Conservation (phyloP, 2,888 invertebrate species). For the Hyalella azteca region DNA sequence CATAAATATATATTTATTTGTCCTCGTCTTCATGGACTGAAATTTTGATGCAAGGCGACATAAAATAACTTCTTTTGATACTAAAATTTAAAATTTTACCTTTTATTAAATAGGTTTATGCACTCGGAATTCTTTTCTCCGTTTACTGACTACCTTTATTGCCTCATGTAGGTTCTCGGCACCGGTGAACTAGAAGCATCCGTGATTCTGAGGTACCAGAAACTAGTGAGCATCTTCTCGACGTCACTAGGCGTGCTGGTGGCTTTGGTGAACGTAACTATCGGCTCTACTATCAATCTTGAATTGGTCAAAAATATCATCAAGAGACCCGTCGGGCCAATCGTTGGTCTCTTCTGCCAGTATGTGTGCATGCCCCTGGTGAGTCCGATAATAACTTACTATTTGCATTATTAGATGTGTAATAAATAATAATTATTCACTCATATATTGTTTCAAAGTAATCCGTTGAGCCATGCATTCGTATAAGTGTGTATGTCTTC, state of each 20-base stretch:
- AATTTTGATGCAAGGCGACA: not conserved
- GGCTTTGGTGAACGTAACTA: slow-evolving; percentile 84
- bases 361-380: slow-evolving; percentile 87
- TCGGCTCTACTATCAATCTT: slow-evolving; percentile 87
- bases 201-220: slow-evolving; percentile 51
- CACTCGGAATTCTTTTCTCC: not conserved
- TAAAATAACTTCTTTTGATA: not conserved
- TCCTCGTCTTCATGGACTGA: not conserved
- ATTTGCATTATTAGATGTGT: not conserved
- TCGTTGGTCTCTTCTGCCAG: slow-evolving; percentile 79
- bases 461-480: not conserved
- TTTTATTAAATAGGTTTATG: not conserved
- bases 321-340: slow-evolving; percentile 76
- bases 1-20: too few relatives aligned
- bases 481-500: not conserved
- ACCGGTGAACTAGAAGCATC: slow-evolving; percentile 29
- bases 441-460: not conserved
- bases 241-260: slow-evolving; percentile 77
- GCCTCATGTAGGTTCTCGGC: not conserved
- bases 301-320: slow-evolving; percentile 72
- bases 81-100: not conserved
- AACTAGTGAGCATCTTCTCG: slow-evolving; percentile 70
- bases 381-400: slow-evolving; percentile 62
- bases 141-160: not conserved
- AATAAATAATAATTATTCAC: not conserved